A percentile compares a stretch with the other conserved stretches of the same genome.
Evolutionary conservation across 2,113 vertebrate genomes (phyloP).

Genomic region (Noctilio leporinus): DNA sequence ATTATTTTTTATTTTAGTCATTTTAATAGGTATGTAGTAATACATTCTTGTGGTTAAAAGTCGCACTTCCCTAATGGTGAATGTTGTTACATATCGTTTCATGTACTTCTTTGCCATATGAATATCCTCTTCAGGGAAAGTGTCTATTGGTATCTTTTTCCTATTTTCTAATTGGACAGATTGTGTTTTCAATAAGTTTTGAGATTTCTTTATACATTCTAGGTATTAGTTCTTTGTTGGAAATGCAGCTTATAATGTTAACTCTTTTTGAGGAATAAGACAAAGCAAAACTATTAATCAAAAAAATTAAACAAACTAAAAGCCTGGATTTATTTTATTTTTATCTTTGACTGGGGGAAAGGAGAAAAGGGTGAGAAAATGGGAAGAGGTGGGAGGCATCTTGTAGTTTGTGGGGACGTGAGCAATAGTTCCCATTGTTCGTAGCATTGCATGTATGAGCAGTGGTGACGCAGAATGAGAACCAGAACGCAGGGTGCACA

Average conservation of each 20-base stretch:
- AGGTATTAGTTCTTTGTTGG: background rate
- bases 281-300: background rate
- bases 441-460: background rate
- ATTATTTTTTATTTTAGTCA: background rate
- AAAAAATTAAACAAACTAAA: background rate
- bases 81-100: background rate
- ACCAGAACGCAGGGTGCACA: fast-evolving
- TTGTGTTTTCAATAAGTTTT: conserved; percentile 1
- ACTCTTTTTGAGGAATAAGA: background rate
- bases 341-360: background rate
- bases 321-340: background rate
- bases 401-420: background rate
- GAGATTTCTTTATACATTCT: conserved; percentile 10
- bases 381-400: background rate
- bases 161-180: background rate
- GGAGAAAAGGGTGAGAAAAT: background rate
- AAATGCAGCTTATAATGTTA: background rate
- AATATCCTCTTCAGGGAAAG: background rate
- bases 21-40: background rate
- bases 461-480: background rate
- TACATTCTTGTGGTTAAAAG: background rate
- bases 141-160: background rate
- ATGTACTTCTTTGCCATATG: background rate
- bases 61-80: background rate
- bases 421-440: background rate